Base-by-base conservation (phyloP, 1,140 invertebrate genomes). In the Hestina assimilis region DNA sequence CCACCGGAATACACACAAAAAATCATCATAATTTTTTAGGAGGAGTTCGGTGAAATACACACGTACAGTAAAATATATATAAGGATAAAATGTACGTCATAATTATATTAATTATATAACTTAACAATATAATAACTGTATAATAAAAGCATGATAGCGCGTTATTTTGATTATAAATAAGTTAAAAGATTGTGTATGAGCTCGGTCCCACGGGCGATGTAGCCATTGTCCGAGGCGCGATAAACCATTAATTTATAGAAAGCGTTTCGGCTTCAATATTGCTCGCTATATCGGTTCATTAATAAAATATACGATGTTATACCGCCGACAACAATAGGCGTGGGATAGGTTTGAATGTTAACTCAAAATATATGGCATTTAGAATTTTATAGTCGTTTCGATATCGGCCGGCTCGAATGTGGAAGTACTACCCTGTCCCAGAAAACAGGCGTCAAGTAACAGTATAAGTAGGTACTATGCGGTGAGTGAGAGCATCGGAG, bases 211-310 rank as follows among this genome's bases (percentile, higher is more conserved):
- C 45, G 62, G 61, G 60, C 58, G 56, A 41, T 45, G 58, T 68
- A 66, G 68, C 65, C 70, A 74, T 79, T 75, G 66, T 71, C 58
- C 63, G 59, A 52, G 50, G 59, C 64, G 57, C 42, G 53, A 71
- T 74, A 72, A 68, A 65, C 59, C 17, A 53, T 54, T 56, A 75
- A 78, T 79, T 79, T 73, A 82, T 82, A 64, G 66, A 60, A 75
- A 69, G 35, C 56, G 59, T 62, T 69, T 59, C 60, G 42, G 48
- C 47, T 56, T 51, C 63, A 63, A 75, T 78, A 72, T 73, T 74
- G 71, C 48, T 63, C 63, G 59, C 38, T 43, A 41, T 72, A 81
- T 75, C 66, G 63, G 63, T 77, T 76, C 69, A 77, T 84, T 81
- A 83, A 79, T 81, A 70, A 75, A 79, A 65, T 72, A 71, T 69